Conservation (phyloP, 64 coral and sea anemone genomes). For the Catalaphyllia jardinei region DNA sequence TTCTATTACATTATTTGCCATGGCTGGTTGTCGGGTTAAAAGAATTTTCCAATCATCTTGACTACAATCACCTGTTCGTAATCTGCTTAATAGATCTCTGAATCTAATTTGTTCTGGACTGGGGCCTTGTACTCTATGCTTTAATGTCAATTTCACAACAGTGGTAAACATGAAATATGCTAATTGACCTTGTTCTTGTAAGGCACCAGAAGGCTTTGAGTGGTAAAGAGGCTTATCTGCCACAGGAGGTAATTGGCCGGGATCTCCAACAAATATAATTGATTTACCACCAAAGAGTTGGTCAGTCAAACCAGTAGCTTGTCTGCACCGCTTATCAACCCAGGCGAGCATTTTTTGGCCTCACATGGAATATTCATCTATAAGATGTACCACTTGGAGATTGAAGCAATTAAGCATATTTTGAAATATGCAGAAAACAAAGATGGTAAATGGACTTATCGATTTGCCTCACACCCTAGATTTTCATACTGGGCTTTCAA, state of each 20-base stretch:
- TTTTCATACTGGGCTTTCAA: no score
- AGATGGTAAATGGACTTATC: no score
- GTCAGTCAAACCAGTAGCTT: conserved; percentile 22
- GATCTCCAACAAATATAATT: conserved; percentile 43
- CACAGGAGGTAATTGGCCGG: conserved; percentile 25
- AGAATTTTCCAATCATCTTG: neutral
- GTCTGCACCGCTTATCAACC: conserved; percentile 23
- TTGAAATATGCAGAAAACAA: no score
- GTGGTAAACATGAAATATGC: conserved; percentile 5
- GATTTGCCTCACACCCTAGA: no score
- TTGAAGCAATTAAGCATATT: no score
- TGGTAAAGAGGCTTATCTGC: conserved; percentile 40
- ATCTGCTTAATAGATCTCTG: conserved; percentile 6
- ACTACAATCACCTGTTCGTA: conserved; percentile 1
- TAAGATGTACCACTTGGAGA: no score
- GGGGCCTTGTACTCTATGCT: conserved; percentile 8
- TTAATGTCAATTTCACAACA: conserved; percentile 7
- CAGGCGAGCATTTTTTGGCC: conserved; percentile 31
- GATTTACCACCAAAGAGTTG: conserved; percentile 29
- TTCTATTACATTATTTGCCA: neutral
- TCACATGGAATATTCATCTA: conserved; percentile 53
- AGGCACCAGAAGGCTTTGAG: conserved; percentile 1
- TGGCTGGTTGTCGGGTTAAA: conserved; percentile 10
- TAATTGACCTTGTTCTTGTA: conserved; percentile 12
- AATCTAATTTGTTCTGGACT: neutral